phyloP scores from a whole-genome alignment of 2,113 vertebrate species.

The Chamaetylas fuelleborni region DNA sequence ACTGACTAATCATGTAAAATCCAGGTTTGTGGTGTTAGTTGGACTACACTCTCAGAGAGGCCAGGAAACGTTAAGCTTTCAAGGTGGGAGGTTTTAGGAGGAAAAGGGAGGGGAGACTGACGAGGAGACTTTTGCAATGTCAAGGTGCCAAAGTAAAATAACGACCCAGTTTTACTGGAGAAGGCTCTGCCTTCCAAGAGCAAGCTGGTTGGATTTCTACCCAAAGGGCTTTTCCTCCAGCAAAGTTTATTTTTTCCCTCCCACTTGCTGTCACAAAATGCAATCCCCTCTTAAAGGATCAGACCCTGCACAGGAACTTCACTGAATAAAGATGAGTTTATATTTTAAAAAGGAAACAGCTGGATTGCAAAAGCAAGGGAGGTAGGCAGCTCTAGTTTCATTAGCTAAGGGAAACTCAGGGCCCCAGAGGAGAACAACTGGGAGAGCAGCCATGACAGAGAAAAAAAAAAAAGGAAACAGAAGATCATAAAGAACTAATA shows the following conservation, averaged over 20 bases:
- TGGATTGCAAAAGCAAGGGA: slow-evolving; percentile 80
- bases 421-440: slow-evolving; percentile 76
- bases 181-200: slow-evolving; percentile 62
- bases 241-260: slow-evolving; percentile 60
- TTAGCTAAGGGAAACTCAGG: slow-evolving; percentile 73
- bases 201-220: slow-evolving; percentile 78
- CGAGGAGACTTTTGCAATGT: slow-evolving; percentile 71
- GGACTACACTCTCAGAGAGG: slow-evolving; percentile 48
- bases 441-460: slow-evolving; percentile 75
- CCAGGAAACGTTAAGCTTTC: slow-evolving; percentile 60
- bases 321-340: slow-evolving; percentile 75
- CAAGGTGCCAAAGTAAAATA: slow-evolving; percentile 77
- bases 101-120: slow-evolving; percentile 73
- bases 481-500: slow-evolving; percentile 83
- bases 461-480: slow-evolving; percentile 70
- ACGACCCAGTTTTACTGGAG: slow-evolving; percentile 74
- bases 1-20: slow-evolving; percentile 66
- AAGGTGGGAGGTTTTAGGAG: slow-evolving; percentile 77
- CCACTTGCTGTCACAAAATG: slow-evolving; percentile 73
- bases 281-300: slow-evolving; percentile 73
- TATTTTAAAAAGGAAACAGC: slow-evolving; percentile 88
- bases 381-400: slow-evolving; percentile 75
- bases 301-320: slow-evolving; percentile 67
- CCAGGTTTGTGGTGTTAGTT: slow-evolving; percentile 63
- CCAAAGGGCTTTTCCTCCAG: slow-evolving; percentile 69